These are phyloP conservation scores for Acanthurus lineatus DNA, from an alignment of 2,797 vertebrate species.

Conservation along the genomic window DNA sequence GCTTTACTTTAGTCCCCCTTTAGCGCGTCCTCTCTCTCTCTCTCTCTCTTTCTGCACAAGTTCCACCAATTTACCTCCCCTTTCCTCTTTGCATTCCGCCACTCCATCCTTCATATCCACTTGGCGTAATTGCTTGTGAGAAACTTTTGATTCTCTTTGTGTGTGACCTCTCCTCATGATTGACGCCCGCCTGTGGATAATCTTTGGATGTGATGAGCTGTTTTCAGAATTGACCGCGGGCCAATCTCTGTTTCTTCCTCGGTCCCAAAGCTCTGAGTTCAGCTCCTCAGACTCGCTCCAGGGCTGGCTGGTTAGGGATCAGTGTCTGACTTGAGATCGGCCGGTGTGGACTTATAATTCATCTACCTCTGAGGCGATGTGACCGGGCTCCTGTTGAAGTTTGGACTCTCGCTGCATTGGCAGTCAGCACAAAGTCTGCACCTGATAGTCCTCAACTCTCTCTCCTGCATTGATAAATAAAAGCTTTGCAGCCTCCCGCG, in stretches of 20 bases:
- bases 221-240: constrained; percentile 69
- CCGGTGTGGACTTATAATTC: constrained; percentile 58
- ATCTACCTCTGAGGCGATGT: constrained; percentile 62
- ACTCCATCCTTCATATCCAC: constrained; percentile 63
- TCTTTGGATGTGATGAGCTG: constrained; percentile 71
- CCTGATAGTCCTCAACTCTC: constrained; percentile 63
- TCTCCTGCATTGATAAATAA: constrained; percentile 79
- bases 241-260: constrained; percentile 61
- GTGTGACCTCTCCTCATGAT: constrained; percentile 72
- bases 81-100: constrained; percentile 31
- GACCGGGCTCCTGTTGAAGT: constrained; percentile 51
- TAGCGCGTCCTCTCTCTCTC: constrained; percentile 39
- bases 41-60: constrained; percentile 31
- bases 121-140: constrained; percentile 70
- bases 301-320: constrained; percentile 67
- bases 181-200: constrained; percentile 72
- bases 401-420: constrained; percentile 64
- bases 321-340: constrained; percentile 61
- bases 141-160: constrained; percentile 76
- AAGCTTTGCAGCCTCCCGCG: constrained; percentile 68
- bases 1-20: constrained; percentile 75
- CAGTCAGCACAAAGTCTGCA: constrained; percentile 67
- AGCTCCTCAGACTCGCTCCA: constrained; percentile 64
- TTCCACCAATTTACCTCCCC: constrained; percentile 49
- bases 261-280: constrained; percentile 50